Conservation (phyloP, 2,797 vertebrate genomes). For the Alosa sapidissima region DNA sequence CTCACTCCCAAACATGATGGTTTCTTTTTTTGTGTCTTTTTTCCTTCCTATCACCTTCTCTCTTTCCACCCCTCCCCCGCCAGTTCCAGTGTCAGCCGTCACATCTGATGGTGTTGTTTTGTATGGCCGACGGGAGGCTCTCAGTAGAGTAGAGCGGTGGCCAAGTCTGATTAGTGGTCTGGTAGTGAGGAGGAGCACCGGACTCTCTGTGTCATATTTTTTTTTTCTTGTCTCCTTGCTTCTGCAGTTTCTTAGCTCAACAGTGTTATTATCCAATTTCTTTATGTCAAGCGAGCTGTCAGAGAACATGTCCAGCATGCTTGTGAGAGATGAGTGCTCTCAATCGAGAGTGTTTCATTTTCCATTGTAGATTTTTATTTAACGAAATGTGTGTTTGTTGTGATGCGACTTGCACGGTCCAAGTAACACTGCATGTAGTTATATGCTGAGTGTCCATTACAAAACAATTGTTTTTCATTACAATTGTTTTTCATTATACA, state of each 20-base stretch:
- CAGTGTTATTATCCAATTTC: background rate
- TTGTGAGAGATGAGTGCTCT: background rate
- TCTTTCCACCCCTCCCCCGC: background rate
- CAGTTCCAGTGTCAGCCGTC: background rate
- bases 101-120: background rate
- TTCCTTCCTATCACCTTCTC: background rate
- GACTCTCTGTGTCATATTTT: background rate
- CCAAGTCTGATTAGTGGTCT: background rate
- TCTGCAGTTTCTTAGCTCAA: background rate
- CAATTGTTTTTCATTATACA: too few relatives aligned
- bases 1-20: conserved; percentile 15
- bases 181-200: background rate
- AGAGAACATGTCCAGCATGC: background rate
- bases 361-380: background rate
- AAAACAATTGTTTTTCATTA: background rate
- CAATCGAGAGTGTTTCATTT: background rate
- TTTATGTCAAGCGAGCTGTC: background rate
- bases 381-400: background rate
- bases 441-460: background rate
- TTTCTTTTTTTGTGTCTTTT: background rate
- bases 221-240: background rate
- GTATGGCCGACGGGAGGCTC: background rate
- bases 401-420: background rate
- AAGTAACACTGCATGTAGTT: background rate
- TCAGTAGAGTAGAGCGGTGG: background rate